Evolutionary conservation across 2,113 vertebrate species (phyloP), one percentile per base, ranked within the genome.

Genomic region (Gadus chalcogrammus): DNA sequence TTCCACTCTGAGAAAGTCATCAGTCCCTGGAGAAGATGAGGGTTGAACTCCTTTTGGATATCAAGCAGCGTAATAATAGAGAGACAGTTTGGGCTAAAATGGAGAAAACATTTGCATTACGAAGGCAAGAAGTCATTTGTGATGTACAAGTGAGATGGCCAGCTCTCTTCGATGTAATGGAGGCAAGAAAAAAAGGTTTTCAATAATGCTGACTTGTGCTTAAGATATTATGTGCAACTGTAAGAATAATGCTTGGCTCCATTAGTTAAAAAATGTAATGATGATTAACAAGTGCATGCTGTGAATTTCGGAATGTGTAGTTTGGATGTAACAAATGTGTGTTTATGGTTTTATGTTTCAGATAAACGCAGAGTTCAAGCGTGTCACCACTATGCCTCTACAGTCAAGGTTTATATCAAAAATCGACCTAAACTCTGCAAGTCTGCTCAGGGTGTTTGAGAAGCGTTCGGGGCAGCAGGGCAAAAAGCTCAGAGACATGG

Each of bases 331-430:
- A 56, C 20, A n/a, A 52, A 22, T 42, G 20, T 66, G 3, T 53
- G 17, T 53, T 15, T 11, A 70, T 38, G 16, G 42, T 18, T 12
- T 20, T 9, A 20, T 13, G 28, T 62, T 68, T 42, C 64, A 76
- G 68, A 58, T 76, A 59, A 71, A 65, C 28, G 53, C 56, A 18
- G 70, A 72, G n/a, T 72, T 77, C 60, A 64, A 58, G 22, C 8
- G 61, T 4, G 52, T 77, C n/a, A 77, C 59, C 38, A 72, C 70
- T 15, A 64, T 68, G 31, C 28, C 70, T 68, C 59, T 77, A n/a
- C 60, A 74, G 27, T 68, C 60, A 20, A 74, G 35, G 38, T 68
- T 62, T 64, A 22, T 20, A 31, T 69, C 20, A 8, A 60, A 68
- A 52, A 59, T 68, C 9, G 63, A 76, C 38, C 48, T 70, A 1